Base-by-base conservation (phyloP, 2,888 invertebrate genomes). In the Andrena minutula region DNA sequence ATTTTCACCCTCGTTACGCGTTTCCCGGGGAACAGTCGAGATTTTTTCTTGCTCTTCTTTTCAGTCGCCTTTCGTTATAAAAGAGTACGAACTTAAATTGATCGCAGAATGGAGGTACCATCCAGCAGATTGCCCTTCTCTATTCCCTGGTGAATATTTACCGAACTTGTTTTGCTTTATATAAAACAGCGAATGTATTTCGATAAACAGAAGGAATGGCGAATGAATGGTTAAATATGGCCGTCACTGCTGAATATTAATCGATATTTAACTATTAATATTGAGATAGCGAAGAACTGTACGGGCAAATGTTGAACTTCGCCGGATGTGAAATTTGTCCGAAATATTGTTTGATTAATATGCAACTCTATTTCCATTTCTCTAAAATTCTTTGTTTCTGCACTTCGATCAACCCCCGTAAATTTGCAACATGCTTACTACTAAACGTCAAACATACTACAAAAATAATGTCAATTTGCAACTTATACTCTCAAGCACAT, bases 221-320 rank as follows among this genome's bases (percentile, higher is more conserved):
- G 12, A n/a, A 26, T 10, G 41, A 12, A 28, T 10, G 28, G 2
- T 30, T 41, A 60, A 60, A 61, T 61, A 23, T 32, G 20, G 35
- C 70, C 20, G 12, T n/a, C 35, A 47, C 12, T 12, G 30, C 30
- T 32, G 60, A 80, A 61, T 75, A 49, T 56, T 79, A 65, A 79
- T 70, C 66, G 82, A 61, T 75, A 82, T 82, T 66, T 49, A 61
- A 53, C 75, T 70, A 68, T 70, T 72, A 60, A 30, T 74, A 77
- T 75, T 35, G 75, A 66, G 28, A 68, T 53, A 65, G 69, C 60
- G 58, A 51, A 32, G 26, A 63, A 73, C 61, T 56, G 23, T 23
- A 35, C 23, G 3, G 63, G 73, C 56, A 69, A 79, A 77, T 76
- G 76, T 51, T 51, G 56, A 35, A 30, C 12, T 41, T 63, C 28